These are phyloP conservation scores for Apodemus sylvaticus DNA, from an alignment of 2,113 vertebrate genomes.

Conservation along the genomic window DNA sequence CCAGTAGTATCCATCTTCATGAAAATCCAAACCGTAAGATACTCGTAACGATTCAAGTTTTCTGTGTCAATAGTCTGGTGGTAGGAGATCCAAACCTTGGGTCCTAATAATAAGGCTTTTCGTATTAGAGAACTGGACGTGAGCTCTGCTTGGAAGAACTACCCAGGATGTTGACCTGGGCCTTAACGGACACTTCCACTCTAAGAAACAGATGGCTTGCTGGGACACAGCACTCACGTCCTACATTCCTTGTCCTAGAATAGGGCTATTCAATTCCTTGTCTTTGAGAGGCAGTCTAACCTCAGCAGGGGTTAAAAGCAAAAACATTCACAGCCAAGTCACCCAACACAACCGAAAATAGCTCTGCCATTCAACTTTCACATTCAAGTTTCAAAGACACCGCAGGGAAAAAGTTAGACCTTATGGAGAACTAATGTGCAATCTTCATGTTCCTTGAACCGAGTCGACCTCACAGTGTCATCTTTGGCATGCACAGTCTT, in stretches of 20 bases:
- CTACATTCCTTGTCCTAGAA: constrained; percentile 18
- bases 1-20: constrained; percentile 69
- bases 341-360: constrained; percentile 77
- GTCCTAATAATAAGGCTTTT: constrained; percentile 67
- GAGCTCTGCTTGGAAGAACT: constrained; percentile 24
- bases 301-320: constrained; percentile 80
- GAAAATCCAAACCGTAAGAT: constrained; percentile 54
- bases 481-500: constrained; percentile 88
- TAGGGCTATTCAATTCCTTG: constrained; percentile 68
- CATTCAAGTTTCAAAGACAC: constrained; percentile 73
- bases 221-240: neutral
- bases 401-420: constrained; percentile 85
- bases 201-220: neutral
- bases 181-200: neutral
- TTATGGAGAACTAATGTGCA: constrained; percentile 95
- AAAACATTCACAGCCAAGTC: constrained; percentile 84
- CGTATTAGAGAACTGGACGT: constrained; percentile 25
- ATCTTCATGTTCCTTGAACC: constrained; percentile 91
- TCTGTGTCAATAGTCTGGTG: constrained; percentile 39
- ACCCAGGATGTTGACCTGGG: constrained; percentile 10
- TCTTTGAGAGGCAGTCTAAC: constrained; percentile 78
- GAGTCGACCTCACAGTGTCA: constrained; percentile 79
- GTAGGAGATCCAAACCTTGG: constrained; percentile 51
- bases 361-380: constrained; percentile 78
- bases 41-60: constrained; percentile 59